Evolutionary conservation across 2,113 vertebrate genomes (phyloP), one percentile per base, ranked within the genome.

Genomic region (Australoheros scitulus): DNA sequence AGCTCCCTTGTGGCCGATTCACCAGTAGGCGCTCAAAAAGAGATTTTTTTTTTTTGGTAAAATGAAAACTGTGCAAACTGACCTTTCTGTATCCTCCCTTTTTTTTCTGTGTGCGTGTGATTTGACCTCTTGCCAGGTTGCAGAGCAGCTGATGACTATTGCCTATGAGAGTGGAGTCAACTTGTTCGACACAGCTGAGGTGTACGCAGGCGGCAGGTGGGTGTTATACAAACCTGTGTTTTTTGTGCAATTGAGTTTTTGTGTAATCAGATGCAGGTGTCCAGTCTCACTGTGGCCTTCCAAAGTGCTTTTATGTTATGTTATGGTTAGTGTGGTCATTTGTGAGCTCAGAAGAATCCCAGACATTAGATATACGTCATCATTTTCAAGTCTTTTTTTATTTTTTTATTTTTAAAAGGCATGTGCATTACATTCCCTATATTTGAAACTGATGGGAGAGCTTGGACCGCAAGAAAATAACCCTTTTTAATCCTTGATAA

Each of bases 131-230:
- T 81, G 75, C 3, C 76, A 99, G 98, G 96, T 99, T 83, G 98
- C 98, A 1, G 98, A 99, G 89, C 96, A 98, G 94, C 94, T 99
- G 87, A 98, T 99, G 98, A 98, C 97, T 1, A 99, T 99, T 0
- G 98, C 98, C 47, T 99, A 99, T 1, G 98, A 99, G 82, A 97
- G 96, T 5, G 98, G 98, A 2, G 97, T 99, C 75, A 99, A 99
- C 94, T 96, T 99, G 52, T 99, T 99, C 3, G 98, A 99, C 91
- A 99, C 98, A 0, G 98, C 98, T 0, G 98, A 99, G 94, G 98
- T 99, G 83, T 99, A 99, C 0, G 97, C 98, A 0, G 97, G 97
- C 0, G 98, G 98, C 89, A 98, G 97, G 98, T 99, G 94, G 95
- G 94, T 92, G 50, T 79, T 72, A 47, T 43, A 6, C 18, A 38